Evolutionary conservation across 1,140 invertebrate genomes (phyloP).

Genomic region (Lordiphosa mommai): DNA sequence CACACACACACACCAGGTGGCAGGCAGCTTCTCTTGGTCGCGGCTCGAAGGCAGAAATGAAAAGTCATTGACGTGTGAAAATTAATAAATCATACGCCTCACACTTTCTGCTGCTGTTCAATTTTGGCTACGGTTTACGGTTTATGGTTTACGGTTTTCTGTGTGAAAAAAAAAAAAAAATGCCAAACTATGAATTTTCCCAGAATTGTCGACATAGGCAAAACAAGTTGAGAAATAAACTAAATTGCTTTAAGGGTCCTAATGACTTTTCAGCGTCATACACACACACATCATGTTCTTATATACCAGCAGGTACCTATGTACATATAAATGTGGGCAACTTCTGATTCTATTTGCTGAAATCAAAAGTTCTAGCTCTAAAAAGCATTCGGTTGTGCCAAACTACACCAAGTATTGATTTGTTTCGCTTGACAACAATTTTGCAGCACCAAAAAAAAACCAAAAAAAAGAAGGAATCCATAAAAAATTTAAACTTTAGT

Average conservation of each 20-base stretch:
- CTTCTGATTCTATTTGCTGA: slow-evolving; percentile 9
- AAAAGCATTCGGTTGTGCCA: slow-evolving; percentile 2
- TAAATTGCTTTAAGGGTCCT: too few species aligned
- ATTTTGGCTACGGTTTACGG: slow-evolving; percentile 1
- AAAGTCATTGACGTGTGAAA: slow-evolving; percentile 28
- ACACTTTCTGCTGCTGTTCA: slow-evolving; percentile 3
- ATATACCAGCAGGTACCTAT: too few species aligned
- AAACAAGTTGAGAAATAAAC: too few species aligned
- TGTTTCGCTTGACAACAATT: slow-evolving; percentile 7
- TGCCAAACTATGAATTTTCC: neutral
- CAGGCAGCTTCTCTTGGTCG: neutral
- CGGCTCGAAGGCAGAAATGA: slow-evolving; percentile 6
- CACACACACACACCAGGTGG: slow-evolving; percentile 1
- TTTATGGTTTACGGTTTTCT: slow-evolving; percentile 8
- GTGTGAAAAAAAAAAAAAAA: neutral
- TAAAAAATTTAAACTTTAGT: slow-evolving; percentile 1
- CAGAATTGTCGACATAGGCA: neutral
- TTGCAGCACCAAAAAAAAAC: neutral
- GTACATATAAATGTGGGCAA: neutral
- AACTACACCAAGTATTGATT: slow-evolving; percentile 11
- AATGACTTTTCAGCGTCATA: too few species aligned
- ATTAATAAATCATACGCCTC: slow-evolving; percentile 23
- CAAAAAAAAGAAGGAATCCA: neutral
- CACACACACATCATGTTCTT: too few species aligned
- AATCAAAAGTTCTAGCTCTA: slow-evolving; percentile 9